phyloP scores from a whole-genome alignment of 2,797 vertebrate species.

The Macropodus opercularis region DNA sequence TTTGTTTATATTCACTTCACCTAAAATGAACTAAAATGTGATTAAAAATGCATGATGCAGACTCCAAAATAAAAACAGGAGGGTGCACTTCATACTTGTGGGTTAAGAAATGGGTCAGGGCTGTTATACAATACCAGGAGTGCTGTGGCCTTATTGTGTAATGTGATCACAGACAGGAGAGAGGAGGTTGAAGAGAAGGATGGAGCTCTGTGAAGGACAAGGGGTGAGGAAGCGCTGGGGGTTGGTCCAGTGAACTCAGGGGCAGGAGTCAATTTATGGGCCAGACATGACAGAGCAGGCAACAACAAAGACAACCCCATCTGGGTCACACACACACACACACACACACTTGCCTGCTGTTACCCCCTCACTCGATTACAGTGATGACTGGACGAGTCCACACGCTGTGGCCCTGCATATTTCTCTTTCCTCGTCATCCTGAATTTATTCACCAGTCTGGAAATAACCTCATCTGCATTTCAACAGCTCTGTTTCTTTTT shows the following conservation, averaged over 20 bases:
- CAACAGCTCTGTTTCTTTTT: slow-evolving; percentile 4
- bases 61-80: slow-evolving; percentile 25
- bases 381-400: slow-evolving; percentile 28
- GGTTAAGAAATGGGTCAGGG: slow-evolving; percentile 39
- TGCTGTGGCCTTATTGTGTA: slow-evolving; percentile 37
- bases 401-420: slow-evolving; percentile 10
- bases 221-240: not conserved
- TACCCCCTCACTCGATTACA: slow-evolving; percentile 56
- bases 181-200: slow-evolving; percentile 10
- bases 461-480: slow-evolving; percentile 38
- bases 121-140: slow-evolving; percentile 24
- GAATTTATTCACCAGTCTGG: slow-evolving; percentile 37
- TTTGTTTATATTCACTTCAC: too few species aligned
- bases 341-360: too few species aligned
- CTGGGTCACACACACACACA: slow-evolving; percentile 47
- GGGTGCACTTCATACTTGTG: slow-evolving; percentile 26
- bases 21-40: too few species aligned
- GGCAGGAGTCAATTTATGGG: slow-evolving; percentile 39
- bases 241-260: slow-evolving; percentile 1
- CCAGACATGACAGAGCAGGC: slow-evolving; percentile 49
- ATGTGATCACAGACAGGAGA: slow-evolving; percentile 5
- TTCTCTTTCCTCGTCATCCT: slow-evolving; percentile 58
- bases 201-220: slow-evolving; percentile 1
- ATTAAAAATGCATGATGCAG: not conserved
- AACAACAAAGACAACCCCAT: slow-evolving; percentile 72